Evolutionary conservation across 2,797 vertebrate genomes (phyloP).

Genomic region (Nyctibius grandis): DNA sequence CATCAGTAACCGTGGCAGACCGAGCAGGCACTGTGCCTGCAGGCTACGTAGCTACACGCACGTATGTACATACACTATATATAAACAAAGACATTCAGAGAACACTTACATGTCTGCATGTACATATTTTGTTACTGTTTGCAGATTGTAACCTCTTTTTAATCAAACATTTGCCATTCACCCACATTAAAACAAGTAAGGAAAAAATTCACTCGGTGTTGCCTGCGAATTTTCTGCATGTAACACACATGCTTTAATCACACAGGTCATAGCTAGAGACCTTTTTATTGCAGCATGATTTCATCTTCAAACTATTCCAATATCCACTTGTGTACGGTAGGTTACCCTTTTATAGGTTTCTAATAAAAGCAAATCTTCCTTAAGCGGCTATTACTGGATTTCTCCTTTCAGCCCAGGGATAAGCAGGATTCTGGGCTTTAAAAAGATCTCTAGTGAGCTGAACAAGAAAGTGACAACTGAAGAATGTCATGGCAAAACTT

Average conservation of each 20-base stretch:
- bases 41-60: not conserved
- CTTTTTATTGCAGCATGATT: slow-evolving; percentile 26
- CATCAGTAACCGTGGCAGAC: not conserved
- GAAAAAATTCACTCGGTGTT: not conserved
- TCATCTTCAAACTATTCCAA: slow-evolving; percentile 45
- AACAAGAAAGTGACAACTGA: slow-evolving; percentile 45
- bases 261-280: not conserved
- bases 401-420: slow-evolving; percentile 49
- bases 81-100: not conserved
- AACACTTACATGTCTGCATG: accelerated
- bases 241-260: not conserved
- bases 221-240: not conserved
- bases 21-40: not conserved
- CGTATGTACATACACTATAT: accelerated
- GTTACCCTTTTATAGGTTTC: slow-evolving; percentile 45
- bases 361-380: slow-evolving; percentile 63
- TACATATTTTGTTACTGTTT: not conserved
- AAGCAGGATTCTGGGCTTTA: slow-evolving; percentile 44
- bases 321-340: slow-evolving; percentile 30
- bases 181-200: not conserved
- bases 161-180: not conserved
- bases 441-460: not conserved
- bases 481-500: slow-evolving; percentile 10
- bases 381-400: slow-evolving; percentile 60
- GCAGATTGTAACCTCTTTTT: not conserved